Conservation (phyloP, 2,888 invertebrate genomes). For the Spatulosminthurus flaviceps region DNA sequence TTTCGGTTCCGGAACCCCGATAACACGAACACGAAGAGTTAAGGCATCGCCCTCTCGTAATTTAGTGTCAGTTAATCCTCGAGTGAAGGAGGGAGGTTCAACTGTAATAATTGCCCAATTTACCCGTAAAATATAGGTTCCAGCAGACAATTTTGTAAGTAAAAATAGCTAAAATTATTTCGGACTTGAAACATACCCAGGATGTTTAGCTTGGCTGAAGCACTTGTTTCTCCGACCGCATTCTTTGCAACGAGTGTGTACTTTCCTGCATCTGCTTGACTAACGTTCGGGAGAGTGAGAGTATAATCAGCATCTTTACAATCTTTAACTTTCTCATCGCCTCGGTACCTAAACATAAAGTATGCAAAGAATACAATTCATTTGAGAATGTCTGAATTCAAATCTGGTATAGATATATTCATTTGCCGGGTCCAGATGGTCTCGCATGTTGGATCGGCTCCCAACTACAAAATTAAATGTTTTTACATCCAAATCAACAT, state of each 20-base stretch:
- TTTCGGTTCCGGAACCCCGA: conserved; percentile 82
- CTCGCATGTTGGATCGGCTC: background rate
- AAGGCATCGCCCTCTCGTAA: conserved; percentile 78
- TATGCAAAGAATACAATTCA: background rate
- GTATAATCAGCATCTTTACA: conserved; percentile 35
- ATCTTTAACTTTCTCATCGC: conserved; percentile 46
- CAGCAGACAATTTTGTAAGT: background rate
- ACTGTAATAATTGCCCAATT: conserved; percentile 68
- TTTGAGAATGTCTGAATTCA: background rate
- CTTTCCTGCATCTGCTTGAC: conserved; percentile 64
- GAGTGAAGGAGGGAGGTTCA: conserved; percentile 79
- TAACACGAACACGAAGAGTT: conserved; percentile 78
- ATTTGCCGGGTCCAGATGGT: background rate
- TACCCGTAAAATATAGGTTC: no score
- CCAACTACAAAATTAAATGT: conserved; percentile 7
- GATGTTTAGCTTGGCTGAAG: conserved; percentile 57
- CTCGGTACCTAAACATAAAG: conserved; percentile 28
- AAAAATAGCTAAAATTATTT: conserved; percentile 13
- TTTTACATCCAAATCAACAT: background rate
- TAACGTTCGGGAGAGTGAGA: conserved; percentile 37
- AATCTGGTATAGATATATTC: background rate
- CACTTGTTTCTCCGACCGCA: conserved; percentile 64
- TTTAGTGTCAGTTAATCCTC: conserved; percentile 74
- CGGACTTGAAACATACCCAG: conserved; percentile 36
- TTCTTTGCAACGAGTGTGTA: conserved; percentile 66